Evolutionary conservation across 2,888 invertebrate species (phyloP), one percentile per base, ranked within the genome.

Genomic region (Dryocosmus kuriphilus): DNA sequence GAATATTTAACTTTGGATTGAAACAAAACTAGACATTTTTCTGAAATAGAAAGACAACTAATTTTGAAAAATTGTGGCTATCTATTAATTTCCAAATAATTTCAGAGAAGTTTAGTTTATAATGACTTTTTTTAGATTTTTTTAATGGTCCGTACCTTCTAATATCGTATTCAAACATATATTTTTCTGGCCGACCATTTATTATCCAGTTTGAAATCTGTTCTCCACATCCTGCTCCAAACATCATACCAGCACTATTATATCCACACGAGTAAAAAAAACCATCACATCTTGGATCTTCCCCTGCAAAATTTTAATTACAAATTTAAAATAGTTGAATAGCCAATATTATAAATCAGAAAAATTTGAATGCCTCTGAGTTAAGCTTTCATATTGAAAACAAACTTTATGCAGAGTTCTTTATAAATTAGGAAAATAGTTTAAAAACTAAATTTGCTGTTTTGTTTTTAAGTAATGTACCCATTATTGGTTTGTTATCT

Each of bases 211-310:
- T 94, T 0, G 98, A 97, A 87, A 96, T 93, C 92, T 98, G 96
- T 88, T 97, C 94, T 0, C 95, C 96, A 84, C 96, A 96, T 0
- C 98, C 98, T 11, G 97, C 97, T 16, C 97, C 96, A 85, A 97
- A 94, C 96, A 97, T 97, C 95, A 98, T 97, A 0, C 98, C 98
- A 0, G 97, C 95, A 1, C 97, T 97, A 90, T 98, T 98, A 91
- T 96, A 97, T 0, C 97, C 98, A 88, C 96, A 97, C 81, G 95
- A 96, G 89, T 98, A 96, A 90, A 95, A 98, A 35, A 97, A 93
- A 19, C 98, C 98, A 92, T 84, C 80, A 77, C 91, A 90, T 24
- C 90, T 86, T 8, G 92, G 92, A 84, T 92, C 92, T 82, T 92
- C 92, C 35, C 92, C 92, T 92, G 62, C 38, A 77, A 57, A 75